phyloP scores from a whole-genome alignment of 1,140 invertebrate genomes.

The Brachionus rubens region DNA sequence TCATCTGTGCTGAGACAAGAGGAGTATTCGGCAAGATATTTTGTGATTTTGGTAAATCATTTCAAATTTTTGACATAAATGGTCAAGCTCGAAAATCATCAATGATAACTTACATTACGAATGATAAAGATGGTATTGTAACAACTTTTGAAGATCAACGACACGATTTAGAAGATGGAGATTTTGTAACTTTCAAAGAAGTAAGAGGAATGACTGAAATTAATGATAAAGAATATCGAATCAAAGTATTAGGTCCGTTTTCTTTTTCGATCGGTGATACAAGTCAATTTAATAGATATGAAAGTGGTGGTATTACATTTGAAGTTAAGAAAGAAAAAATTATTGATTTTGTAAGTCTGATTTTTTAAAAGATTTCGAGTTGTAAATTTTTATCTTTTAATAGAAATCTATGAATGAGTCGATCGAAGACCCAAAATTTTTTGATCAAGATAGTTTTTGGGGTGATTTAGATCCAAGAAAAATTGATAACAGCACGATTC shows the following conservation, averaged over 20 bases:
- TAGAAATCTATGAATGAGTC: conserved; percentile 72
- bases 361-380: not conserved
- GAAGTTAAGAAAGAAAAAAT: conserved; percentile 94
- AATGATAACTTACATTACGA: conserved; percentile 68
- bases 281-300: conserved; percentile 64
- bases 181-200: conserved; percentile 88
- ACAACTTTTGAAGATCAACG: conserved; percentile 62
- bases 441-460: conserved; percentile 61
- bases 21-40: conserved; percentile 88
- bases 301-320: conserved; percentile 79
- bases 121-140: conserved; percentile 70
- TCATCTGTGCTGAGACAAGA: conserved; percentile 83
- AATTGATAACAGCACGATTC: conserved; percentile 79
- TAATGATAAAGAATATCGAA: conserved; percentile 78
- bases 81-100: conserved; percentile 76
- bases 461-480: conserved; percentile 70
- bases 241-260: conserved; percentile 82
- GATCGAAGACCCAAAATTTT: conserved; percentile 74
- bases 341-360: conserved; percentile 26
- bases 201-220: conserved; percentile 91
- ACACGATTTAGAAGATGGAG: conserved; percentile 76
- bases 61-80: conserved; percentile 80
- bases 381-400: not conserved
- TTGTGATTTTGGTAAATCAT: conserved; percentile 87
- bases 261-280: conserved; percentile 96